These are phyloP conservation scores for Meliscaeva auricollis DNA, from an alignment of 2,888 invertebrate genomes.

Conservation along the genomic window DNA sequence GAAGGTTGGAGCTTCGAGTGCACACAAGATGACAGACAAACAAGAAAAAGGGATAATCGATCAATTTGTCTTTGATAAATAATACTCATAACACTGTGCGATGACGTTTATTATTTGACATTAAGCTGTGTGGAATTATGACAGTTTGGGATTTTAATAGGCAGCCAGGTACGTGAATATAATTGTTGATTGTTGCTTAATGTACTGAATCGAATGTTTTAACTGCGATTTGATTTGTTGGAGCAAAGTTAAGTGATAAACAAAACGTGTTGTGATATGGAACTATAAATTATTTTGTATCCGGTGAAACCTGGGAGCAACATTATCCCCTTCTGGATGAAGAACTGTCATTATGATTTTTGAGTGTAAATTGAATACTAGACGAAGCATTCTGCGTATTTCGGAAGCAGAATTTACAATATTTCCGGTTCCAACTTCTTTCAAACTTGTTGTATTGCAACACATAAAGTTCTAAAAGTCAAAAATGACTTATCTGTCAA, in stretches of 20 bases:
- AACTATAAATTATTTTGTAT: background rate
- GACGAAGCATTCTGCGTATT: too few relatives aligned
- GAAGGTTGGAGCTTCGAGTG: background rate
- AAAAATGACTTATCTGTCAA: too few relatives aligned
- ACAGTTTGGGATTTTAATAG: constrained; percentile 41
- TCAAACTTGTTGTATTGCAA: too few relatives aligned
- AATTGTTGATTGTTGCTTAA: constrained; percentile 10
- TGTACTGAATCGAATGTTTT: background rate
- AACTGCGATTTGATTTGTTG: background rate
- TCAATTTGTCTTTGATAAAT: constrained; percentile 70
- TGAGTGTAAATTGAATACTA: too few relatives aligned
- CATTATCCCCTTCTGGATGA: too few relatives aligned
- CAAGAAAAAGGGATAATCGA: constrained; percentile 60
- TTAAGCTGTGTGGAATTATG: constrained; percentile 56
- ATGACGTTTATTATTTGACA: constrained; percentile 62
- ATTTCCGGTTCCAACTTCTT: too few relatives aligned
- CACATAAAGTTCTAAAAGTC: too few relatives aligned
- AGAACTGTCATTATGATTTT: too few relatives aligned
- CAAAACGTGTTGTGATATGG: background rate
- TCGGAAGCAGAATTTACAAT: too few relatives aligned
- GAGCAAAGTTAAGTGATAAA: background rate
- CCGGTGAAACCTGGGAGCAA: too few relatives aligned
- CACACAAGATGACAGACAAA: constrained; percentile 34
- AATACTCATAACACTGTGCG: constrained; percentile 56
- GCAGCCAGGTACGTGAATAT: constrained; percentile 1